phyloP scores from a whole-genome alignment of 2,113 vertebrate species.

The Sylvietta virens region DNA sequence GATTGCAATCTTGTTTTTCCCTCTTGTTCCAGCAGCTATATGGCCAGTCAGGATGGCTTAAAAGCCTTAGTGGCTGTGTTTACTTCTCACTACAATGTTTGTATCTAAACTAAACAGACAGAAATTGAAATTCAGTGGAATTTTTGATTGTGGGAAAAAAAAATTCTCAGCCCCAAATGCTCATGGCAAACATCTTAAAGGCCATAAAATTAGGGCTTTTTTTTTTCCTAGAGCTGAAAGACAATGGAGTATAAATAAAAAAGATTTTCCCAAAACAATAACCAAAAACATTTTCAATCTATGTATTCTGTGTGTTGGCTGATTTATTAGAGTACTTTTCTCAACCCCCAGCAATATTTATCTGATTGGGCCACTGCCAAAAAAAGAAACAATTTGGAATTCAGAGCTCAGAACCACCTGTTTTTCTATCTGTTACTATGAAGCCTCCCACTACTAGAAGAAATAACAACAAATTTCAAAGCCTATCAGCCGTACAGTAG shows the following conservation, averaged over 20 bases:
- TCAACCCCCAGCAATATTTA: neutral
- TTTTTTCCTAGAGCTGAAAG: neutral
- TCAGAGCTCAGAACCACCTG: neutral
- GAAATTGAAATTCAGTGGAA: neutral
- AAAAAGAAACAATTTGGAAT: neutral
- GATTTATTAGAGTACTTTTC: neutral
- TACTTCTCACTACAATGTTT: neutral
- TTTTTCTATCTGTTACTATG: neutral
- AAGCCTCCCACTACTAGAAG: neutral
- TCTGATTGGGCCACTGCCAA: neutral
- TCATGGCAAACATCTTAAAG: neutral
- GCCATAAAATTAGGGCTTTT: neutral
- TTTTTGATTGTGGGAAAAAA: neutral
- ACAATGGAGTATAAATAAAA: neutral
- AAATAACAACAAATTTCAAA: neutral
- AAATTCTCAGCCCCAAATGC: neutral
- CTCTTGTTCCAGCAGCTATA: neutral
- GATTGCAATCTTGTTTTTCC: neutral
- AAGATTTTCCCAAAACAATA: neutral
- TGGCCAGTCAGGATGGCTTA: neutral
- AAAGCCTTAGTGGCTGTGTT: neutral
- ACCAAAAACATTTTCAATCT: neutral
- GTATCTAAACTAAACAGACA: neutral
- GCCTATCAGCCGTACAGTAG: neutral
- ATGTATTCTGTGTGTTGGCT: neutral